These are phyloP conservation scores for Augiades crinisus DNA, from an alignment of 2,888 invertebrate species.

Conservation along the genomic window DNA sequence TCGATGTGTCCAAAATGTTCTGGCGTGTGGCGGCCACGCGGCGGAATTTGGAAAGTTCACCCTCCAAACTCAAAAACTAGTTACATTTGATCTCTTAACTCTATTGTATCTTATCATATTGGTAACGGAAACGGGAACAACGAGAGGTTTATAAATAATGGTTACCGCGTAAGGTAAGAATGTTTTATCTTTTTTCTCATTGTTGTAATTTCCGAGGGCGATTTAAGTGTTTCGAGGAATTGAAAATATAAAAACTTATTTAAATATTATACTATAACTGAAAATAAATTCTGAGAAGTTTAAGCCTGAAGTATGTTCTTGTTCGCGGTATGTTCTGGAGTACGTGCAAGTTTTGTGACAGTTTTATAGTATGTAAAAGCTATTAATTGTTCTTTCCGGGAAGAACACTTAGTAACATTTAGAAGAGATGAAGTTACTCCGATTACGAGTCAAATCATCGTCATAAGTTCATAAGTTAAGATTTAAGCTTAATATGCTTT, in stretches of 20 bases:
- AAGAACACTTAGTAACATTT: too few species aligned
- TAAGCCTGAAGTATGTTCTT: too few species aligned
- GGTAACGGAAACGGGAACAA: constrained; percentile 32
- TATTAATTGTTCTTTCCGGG: too few species aligned
- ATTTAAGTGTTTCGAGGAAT: constrained; percentile 49
- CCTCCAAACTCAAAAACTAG: constrained; percentile 34
- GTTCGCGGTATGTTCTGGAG: too few species aligned
- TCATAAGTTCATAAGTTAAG: too few species aligned
- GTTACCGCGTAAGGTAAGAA: background rate
- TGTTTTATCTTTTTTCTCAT: constrained; percentile 29
- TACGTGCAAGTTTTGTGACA: too few species aligned
- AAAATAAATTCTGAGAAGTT: too few species aligned
- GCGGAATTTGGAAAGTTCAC: constrained; percentile 48
- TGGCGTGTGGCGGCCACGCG: constrained; percentile 62
- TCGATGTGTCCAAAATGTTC: constrained; percentile 38
- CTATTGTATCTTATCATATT: constrained; percentile 27
- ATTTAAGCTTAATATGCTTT: too few species aligned
- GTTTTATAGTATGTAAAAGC: too few species aligned
- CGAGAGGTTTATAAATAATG: background rate
- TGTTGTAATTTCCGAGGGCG: constrained; percentile 53
- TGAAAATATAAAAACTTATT: constrained; percentile 19
- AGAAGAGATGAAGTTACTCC: too few species aligned
- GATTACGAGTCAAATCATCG: too few species aligned
- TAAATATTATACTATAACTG: background rate
- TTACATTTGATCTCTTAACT: constrained; percentile 22